Evolutionary conservation across 2,113 vertebrate genomes (phyloP).

Genomic region (zebrafish (Danio rerio)): DNA sequence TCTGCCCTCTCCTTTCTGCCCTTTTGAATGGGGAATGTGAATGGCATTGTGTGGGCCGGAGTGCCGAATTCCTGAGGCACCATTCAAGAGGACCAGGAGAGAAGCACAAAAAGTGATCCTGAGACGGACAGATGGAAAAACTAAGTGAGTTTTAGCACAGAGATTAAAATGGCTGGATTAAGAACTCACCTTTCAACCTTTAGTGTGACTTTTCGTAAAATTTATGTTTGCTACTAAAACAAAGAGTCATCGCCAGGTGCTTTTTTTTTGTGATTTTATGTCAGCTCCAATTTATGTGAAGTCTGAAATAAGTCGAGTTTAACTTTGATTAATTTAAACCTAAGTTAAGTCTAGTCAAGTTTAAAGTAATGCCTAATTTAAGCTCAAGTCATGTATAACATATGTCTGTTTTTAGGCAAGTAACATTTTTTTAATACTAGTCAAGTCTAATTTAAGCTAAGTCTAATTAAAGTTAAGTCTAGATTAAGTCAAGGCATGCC

Average conservation of each 20-base stretch:
- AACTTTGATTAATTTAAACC: too few species aligned
- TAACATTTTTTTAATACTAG: too few species aligned
- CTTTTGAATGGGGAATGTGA: conserved; percentile 75
- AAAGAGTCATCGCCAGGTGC: too few species aligned
- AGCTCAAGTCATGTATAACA: background rate
- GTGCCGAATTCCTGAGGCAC: conserved; percentile 64
- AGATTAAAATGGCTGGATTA: conserved; percentile 29
- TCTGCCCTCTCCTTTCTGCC: conserved; percentile 57
- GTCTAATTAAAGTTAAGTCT: background rate
- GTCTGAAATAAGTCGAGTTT: too few species aligned
- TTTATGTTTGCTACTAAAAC: too few species aligned
- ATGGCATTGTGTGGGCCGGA: conserved; percentile 71
- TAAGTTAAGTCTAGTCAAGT: background rate
- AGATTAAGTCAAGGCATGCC: background rate
- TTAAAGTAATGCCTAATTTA: background rate
- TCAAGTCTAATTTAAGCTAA: too few species aligned
- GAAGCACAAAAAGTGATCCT: conserved; percentile 65
- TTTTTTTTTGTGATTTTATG: background rate
- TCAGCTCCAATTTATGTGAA: background rate
- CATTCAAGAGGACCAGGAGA: conserved; percentile 68
- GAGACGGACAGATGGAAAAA: conserved; percentile 55
- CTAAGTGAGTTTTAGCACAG: conserved; percentile 22
- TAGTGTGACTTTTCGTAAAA: background rate
- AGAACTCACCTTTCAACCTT: conserved; percentile 26
- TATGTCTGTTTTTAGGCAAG: too few species aligned